Evolutionary conservation across 2,888 invertebrate genomes (phyloP).

Genomic region (Imbricaverruca yamaguchii): DNA sequence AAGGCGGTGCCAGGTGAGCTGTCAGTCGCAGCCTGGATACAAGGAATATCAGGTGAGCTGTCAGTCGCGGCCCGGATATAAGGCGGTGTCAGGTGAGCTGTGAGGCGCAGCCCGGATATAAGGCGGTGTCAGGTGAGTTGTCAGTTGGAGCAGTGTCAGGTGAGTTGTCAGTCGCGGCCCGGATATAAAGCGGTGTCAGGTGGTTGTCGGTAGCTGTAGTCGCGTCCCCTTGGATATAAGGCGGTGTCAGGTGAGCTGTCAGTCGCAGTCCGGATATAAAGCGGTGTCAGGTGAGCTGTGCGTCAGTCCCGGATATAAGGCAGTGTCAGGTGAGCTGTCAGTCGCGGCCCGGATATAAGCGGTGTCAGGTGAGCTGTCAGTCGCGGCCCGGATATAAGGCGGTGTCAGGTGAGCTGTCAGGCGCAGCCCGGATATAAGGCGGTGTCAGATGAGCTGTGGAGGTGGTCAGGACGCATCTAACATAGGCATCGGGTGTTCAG

Average conservation of each 20-base stretch:
- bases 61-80: not conserved
- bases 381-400: not conserved
- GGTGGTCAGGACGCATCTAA: not conserved
- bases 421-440: not conserved
- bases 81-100: not conserved
- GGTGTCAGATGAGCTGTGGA: not conserved
- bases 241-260: not conserved
- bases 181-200: not conserved
- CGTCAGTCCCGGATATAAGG: not conserved
- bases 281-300: not conserved
- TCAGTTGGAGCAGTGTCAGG: not conserved
- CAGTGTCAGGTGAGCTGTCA: not conserved
- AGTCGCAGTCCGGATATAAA: not conserved
- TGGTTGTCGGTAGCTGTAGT: not conserved
- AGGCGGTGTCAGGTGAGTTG: not conserved
- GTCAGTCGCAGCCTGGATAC: not conserved
- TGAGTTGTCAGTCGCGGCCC: not conserved
- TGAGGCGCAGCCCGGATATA: no score
- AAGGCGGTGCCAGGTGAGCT: not conserved
- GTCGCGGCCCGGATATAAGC: not conserved
- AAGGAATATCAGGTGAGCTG: not conserved
- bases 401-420: conserved; percentile 1
- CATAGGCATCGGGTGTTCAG: not conserved
- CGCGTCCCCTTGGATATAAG: not conserved
- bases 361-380: not conserved